phyloP scores from a whole-genome alignment of 2,888 invertebrate genomes.

The Drosophila mayaguana region DNA sequence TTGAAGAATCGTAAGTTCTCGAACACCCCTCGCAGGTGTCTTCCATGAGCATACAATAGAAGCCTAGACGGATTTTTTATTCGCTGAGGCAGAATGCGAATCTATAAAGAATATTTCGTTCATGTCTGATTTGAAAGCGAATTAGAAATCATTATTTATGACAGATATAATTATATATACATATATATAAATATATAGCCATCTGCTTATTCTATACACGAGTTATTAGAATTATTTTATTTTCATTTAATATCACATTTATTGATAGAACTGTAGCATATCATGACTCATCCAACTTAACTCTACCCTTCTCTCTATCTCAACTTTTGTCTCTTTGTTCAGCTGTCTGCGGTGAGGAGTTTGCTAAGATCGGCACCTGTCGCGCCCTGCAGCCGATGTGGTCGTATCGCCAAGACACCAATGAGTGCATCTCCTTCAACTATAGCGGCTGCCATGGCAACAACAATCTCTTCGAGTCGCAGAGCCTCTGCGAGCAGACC shows the following conservation, averaged over 20 bases:
- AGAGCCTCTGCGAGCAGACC: constrained; percentile 87
- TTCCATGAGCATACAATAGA: not conserved
- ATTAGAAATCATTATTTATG: not conserved
- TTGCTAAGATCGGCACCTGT: constrained; percentile 52
- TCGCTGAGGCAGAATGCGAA: no score
- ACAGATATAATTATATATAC: not conserved
- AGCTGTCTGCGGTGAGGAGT: constrained; percentile 66
- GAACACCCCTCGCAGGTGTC: not conserved
- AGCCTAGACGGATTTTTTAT: not conserved
- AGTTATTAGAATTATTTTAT: not conserved
- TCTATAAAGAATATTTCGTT: no score
- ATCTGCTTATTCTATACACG: no score
- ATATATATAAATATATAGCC: not conserved
- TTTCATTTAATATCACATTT: not conserved
- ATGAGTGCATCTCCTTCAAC: constrained; percentile 89
- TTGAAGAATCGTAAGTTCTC: constrained; percentile 58
- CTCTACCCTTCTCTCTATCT: not conserved
- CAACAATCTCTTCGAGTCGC: constrained; percentile 89
- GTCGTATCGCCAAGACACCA: constrained; percentile 55
- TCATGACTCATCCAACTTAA: not conserved
- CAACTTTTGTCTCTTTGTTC: not conserved
- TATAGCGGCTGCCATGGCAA: constrained; percentile 92
- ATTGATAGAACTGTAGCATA: no score
- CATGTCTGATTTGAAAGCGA: no score
- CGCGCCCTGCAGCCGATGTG: constrained; percentile 26